Percentiles rank a stretch among this genome's conserved stretches.
These are phyloP conservation scores for Epinephelus malabaricus DNA, from an alignment of 2,797 vertebrate species.

Conservation along the genomic window DNA sequence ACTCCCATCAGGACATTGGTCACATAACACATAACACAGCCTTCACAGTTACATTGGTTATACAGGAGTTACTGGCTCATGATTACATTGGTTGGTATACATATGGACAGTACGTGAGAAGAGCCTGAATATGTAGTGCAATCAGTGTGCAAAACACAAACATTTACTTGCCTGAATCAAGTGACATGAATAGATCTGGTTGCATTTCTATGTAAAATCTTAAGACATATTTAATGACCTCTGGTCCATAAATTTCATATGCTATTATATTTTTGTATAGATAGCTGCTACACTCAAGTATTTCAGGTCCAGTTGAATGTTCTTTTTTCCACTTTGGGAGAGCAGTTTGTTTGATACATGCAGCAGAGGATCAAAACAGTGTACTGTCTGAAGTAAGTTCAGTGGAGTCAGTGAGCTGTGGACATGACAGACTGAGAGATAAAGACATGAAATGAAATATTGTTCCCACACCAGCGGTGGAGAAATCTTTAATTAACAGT, in stretches of 20 bases:
- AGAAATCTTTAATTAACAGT: constrained; percentile 25
- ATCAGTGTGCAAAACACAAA: not conserved
- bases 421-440: constrained; percentile 28
- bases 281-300: not conserved
- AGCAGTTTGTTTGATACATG: constrained; percentile 9
- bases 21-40: too few species aligned
- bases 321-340: not conserved
- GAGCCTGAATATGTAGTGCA: too few species aligned
- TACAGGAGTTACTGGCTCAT: too few species aligned
- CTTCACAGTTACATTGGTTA: too few species aligned
- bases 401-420: constrained; percentile 17
- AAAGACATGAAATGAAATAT: constrained; percentile 36
- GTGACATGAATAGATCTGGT: not conserved
- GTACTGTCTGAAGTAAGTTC: constrained; percentile 10
- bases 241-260: not conserved
- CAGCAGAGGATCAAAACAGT: constrained; percentile 14
- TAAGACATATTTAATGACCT: too few species aligned
- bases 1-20: too few species aligned
- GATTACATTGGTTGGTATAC: too few species aligned
- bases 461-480: constrained; percentile 1
- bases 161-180: not conserved
- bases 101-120: too few species aligned
- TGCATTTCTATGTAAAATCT: not conserved
- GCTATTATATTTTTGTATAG: not conserved
- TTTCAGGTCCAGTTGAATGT: not conserved